phyloP scores from a whole-genome alignment of 2,113 vertebrate species.

The Callaeas wilsoni region DNA sequence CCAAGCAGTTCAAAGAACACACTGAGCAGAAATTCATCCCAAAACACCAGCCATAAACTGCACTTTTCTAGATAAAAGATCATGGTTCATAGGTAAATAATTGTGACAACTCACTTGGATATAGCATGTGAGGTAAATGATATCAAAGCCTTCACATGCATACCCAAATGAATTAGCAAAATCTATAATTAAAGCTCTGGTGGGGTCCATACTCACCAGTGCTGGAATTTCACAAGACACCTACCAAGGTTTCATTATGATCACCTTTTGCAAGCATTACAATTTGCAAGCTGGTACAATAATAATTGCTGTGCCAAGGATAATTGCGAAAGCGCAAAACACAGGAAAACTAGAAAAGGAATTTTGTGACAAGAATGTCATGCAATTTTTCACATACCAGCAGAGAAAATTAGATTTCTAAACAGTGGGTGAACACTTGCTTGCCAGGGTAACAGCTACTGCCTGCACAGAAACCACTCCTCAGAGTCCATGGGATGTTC shows the following conservation, averaged over 20 bases:
- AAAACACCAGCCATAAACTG: not conserved
- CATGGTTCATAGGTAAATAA: not conserved
- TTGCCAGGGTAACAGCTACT: not conserved
- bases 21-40: not conserved
- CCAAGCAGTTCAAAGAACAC: not conserved
- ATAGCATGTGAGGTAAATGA: not conserved
- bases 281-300: not conserved
- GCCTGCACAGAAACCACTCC: not conserved
- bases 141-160: not conserved
- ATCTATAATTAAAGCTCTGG: not conserved
- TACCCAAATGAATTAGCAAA: not conserved
- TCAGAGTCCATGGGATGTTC: not conserved
- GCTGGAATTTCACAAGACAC: not conserved
- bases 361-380: not conserved
- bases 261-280: not conserved
- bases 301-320: not conserved
- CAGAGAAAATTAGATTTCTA: slow-evolving; percentile 19
- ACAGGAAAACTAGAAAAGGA: not conserved
- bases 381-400: not conserved
- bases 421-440: not conserved
- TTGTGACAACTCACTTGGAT: not conserved
- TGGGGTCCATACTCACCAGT: not conserved
- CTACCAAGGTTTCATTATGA: not conserved
- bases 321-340: not conserved
- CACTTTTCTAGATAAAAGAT: not conserved